phyloP scores from a whole-genome alignment of 2,113 vertebrate genomes.

The Sylvicapra grimmia region DNA sequence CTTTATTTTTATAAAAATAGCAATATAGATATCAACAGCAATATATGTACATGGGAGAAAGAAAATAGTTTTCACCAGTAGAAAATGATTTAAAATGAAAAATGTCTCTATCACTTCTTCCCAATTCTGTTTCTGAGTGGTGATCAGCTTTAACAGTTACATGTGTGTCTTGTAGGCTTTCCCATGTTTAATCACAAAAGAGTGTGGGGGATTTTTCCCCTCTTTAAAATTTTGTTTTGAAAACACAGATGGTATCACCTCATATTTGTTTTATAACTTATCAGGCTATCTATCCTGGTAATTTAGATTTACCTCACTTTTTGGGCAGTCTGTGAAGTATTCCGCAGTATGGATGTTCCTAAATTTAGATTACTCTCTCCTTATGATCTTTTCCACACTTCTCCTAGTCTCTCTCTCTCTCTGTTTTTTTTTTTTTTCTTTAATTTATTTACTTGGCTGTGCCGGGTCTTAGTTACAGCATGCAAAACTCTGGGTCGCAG shows the following conservation, averaged over 20 bases:
- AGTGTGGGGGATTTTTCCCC: background rate
- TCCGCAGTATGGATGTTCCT: no score
- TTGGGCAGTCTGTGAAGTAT: background rate
- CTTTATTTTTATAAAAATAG: background rate
- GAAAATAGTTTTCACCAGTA: background rate
- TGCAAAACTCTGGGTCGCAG: background rate
- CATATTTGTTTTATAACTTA: background rate
- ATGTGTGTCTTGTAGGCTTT: background rate
- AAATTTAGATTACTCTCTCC: background rate
- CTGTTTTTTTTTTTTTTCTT: background rate
- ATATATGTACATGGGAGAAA: background rate
- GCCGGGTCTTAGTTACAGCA: fast-evolving
- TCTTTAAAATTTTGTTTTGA: background rate
- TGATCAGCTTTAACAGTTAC: background rate
- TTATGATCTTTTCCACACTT: background rate
- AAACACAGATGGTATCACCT: background rate
- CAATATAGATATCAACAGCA: background rate
- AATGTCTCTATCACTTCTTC: background rate
- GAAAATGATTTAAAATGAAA: background rate
- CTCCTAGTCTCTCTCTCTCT: background rate
- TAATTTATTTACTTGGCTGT: background rate
- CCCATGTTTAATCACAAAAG: background rate
- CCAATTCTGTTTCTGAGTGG: background rate
- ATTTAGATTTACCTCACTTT: background rate
- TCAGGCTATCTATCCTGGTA: background rate